Evolutionary conservation across 2,113 vertebrate genomes (phyloP).

Genomic region (Microcebus tavaratra): DNA sequence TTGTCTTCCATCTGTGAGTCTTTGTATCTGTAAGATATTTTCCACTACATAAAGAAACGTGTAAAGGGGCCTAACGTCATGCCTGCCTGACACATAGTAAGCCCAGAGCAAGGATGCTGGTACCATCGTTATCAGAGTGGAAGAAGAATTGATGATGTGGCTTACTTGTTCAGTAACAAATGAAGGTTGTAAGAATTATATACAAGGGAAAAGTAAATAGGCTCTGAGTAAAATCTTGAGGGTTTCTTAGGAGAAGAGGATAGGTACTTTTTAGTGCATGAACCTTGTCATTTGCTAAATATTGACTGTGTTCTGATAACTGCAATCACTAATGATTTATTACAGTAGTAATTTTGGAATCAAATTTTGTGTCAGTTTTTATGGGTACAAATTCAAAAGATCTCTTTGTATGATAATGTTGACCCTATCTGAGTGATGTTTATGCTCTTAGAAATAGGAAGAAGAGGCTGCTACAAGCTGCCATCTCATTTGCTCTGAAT

Average conservation of each 20-base stretch:
- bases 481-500: not conserved
- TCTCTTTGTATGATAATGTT: not conserved
- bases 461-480: not conserved
- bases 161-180: not conserved
- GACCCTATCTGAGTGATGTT: not conserved
- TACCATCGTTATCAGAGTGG: not conserved
- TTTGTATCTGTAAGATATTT: slow-evolving; percentile 34
- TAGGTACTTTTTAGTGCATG: not conserved
- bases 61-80: not conserved
- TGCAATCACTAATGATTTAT: not conserved
- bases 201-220: not conserved
- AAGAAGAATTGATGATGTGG: not conserved
- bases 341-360: slow-evolving; percentile 2
- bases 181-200: not conserved
- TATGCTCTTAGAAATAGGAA: not conserved
- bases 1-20: slow-evolving; percentile 60
- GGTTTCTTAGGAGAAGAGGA: not conserved
- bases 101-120: not conserved
- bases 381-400: not conserved
- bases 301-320: not conserved
- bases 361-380: not conserved
- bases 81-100: not conserved
- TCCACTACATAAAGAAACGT: not conserved
- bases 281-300: not conserved
- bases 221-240: not conserved